A percentile compares a stretch with the other conserved stretches of the same genome.
Evolutionary conservation across 2,888 invertebrate genomes (phyloP).

Genomic region (Acrobasis repandana): DNA sequence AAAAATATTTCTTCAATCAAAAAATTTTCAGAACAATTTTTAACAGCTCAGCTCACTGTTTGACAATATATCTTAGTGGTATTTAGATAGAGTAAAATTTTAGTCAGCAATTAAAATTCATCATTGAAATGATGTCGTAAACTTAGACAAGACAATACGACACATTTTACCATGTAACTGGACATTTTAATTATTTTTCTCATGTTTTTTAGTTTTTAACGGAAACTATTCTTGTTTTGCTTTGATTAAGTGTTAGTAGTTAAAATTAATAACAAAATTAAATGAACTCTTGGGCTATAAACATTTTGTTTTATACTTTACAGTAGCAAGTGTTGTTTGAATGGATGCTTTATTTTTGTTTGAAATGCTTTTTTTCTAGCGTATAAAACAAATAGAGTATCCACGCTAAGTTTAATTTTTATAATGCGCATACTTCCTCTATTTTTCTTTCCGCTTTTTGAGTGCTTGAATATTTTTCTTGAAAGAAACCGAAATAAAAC

Average conservation of each 20-base stretch:
- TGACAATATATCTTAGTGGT: neutral
- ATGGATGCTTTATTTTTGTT: neutral
- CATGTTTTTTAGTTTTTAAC: constrained; percentile 34
- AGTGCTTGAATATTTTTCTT: neutral
- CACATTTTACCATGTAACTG: constrained; percentile 31
- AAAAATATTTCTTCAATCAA: constrained; percentile 10
- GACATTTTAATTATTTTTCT: constrained; percentile 41
- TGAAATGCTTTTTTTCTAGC: neutral
- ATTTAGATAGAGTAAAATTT: neutral
- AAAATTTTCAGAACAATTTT: neutral
- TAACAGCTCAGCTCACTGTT: neutral
- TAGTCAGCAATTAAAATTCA: neutral
- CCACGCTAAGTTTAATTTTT: no score
- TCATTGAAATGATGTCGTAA: constrained; percentile 17
- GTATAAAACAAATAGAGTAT: no score
- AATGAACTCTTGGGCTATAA: neutral
- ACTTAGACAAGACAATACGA: constrained; percentile 22
- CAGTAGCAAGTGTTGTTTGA: neutral
- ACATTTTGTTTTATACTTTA: neutral
- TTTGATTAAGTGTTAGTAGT: constrained; percentile 34
- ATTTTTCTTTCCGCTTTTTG: no score
- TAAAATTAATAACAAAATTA: constrained; percentile 17
- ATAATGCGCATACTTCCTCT: no score
- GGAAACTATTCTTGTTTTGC: constrained; percentile 34
- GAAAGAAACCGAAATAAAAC: constrained; percentile 31